phyloP scores from a whole-genome alignment of 2,888 invertebrate species.

The Trachelus troglodyta region DNA sequence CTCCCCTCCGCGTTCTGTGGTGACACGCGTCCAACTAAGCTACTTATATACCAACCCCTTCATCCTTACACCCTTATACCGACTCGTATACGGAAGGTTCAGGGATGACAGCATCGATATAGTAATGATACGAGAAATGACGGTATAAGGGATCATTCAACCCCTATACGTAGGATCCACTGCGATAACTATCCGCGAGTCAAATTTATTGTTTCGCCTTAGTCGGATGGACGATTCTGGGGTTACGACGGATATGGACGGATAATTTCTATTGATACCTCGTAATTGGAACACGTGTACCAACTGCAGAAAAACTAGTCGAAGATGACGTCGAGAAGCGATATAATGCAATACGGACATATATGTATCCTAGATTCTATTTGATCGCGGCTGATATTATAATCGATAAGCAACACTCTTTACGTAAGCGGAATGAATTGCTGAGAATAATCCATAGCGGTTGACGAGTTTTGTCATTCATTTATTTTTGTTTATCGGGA shows the following conservation, averaged over 20 bases:
- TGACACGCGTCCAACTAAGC: constrained; percentile 51
- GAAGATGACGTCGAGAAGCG: not conserved
- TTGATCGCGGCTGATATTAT: not conserved
- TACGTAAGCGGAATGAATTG: not conserved
- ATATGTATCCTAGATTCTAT: no score
- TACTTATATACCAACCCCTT: constrained; percentile 42
- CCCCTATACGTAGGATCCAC: not conserved
- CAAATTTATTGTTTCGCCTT: not conserved
- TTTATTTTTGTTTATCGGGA: not conserved
- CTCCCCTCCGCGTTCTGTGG: constrained; percentile 29
- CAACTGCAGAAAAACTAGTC: not conserved
- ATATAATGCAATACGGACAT: not conserved
- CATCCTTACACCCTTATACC: not conserved
- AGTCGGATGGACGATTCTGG: not conserved
- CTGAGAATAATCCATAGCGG: no score
- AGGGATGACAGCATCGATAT: not conserved
- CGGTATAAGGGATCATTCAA: not conserved
- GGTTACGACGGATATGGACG: not conserved
- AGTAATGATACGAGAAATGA: not conserved
- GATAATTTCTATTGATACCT: constrained; percentile 20
- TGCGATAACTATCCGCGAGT: not conserved
- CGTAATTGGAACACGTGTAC: constrained; percentile 41
- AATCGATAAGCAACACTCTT: not conserved
- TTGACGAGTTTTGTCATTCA: not conserved
- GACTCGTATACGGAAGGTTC: not conserved